Conservation (phyloP, 2,797 vertebrate genomes). For the Serranus cabrilla region DNA sequence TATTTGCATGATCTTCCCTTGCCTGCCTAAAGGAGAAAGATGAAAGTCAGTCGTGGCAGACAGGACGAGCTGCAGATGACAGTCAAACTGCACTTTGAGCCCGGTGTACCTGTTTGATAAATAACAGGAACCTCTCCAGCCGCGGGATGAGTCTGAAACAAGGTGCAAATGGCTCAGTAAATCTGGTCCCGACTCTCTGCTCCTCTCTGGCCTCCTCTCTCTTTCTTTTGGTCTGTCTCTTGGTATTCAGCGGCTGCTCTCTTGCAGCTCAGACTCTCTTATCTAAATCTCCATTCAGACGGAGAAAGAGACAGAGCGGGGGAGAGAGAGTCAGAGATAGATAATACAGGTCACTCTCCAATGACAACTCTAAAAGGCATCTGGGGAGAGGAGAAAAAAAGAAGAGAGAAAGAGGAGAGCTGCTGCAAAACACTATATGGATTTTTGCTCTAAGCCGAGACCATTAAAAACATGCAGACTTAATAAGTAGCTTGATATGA, state of each 20-base stretch:
- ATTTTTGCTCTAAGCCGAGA: conserved; percentile 57
- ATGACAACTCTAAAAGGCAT: conserved; percentile 81
- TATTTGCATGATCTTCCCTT: conserved; percentile 23
- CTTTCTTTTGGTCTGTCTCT: conserved; percentile 59
- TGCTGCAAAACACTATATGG: conserved; percentile 51
- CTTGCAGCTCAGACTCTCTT: conserved; percentile 79
- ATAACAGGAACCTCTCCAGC: conserved; percentile 29
- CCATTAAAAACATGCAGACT: conserved; percentile 52
- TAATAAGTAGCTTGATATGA: conserved; percentile 68
- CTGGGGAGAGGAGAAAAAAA: conserved; percentile 57
- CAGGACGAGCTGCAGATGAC: conserved; percentile 33
- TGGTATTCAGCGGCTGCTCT: conserved; percentile 76
- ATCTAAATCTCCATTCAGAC: conserved; percentile 82
- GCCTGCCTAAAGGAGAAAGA: conserved; percentile 16
- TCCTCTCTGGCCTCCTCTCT: conserved; percentile 41
- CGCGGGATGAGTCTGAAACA: conserved; percentile 48
- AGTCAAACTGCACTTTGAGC: conserved; percentile 27
- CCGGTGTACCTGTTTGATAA: conserved; percentile 27
- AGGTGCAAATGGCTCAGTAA: conserved; percentile 55
- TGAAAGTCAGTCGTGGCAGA: conserved; percentile 1
- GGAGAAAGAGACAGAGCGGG: conserved; percentile 69
- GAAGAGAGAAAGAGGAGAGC: conserved; percentile 23
- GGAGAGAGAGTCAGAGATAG: conserved; percentile 69
- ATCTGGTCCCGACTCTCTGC: conserved; percentile 45
- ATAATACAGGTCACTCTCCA: conserved; percentile 84